Base-by-base conservation (phyloP, 1,140 invertebrate species). In the Rhyacophila brunnea region DNA sequence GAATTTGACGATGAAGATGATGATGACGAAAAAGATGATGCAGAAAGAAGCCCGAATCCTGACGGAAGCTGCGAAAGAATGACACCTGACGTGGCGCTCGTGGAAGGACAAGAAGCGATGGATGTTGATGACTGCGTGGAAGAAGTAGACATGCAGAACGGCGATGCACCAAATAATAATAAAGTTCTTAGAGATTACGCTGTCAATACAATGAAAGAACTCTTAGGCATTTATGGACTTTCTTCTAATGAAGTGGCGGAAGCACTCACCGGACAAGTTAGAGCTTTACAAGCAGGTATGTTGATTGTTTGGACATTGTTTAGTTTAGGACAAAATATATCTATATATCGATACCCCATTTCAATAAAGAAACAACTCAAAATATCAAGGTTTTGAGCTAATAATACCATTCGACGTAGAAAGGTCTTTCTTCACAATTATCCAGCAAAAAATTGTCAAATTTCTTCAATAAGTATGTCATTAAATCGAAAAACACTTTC, bases 201-300 rank as follows among this genome's bases (percentile, higher is more conserved):
- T 4, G 85, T 88, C 74, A 86, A 83, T 50, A 88, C 87, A 1
- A 88, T 89, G 86, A 85, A 87, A 59, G 87, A 89, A 70, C 71
- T 90, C 28, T 72, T 90, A 13, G 84, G 85, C 11, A 85, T 90
- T 62, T 89, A 90, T 68, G 87, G 87, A 28, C 71, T 86, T 44
- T 81, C 82, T 17, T 82, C 82, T 1, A 78, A 79, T 58, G 82
- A 84, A 70, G 81, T 84, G 1, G 81, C 81, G 34, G 82, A 84
- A 66, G 81, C 80, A 48, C 80, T 84, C 28, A 80, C 74, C 44
- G 75, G 80, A 48, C 81, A 83, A 68, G 75, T 83, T 19, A 70
- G 76, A 51, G 75, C 74, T 19, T 68, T 79, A 53, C 76, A 79
- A 77, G 76, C 76, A 74, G 63, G 59, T 57, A 50, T 28, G 17